A percentile compares a stretch with the other conserved stretches of the same genome.
These are phyloP conservation scores for Syrmaticus mikado DNA, from an alignment of 2,113 vertebrate species.

Conservation along the genomic window DNA sequence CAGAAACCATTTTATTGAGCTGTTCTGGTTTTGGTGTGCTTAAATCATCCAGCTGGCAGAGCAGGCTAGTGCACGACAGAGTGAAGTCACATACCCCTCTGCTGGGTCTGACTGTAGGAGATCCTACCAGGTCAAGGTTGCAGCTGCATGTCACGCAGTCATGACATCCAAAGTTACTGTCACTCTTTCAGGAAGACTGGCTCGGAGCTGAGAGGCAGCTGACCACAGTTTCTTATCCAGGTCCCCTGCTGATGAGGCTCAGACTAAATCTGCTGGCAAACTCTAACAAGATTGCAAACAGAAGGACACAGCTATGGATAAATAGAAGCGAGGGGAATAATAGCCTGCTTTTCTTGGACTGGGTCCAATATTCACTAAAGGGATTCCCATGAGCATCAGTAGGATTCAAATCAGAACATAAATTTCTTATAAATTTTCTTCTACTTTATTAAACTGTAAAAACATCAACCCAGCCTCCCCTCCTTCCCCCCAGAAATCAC, in stretches of 20 bases:
- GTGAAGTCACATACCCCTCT: background rate
- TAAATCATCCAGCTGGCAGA: conserved; percentile 1
- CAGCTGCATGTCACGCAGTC: background rate
- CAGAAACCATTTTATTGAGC: conserved; percentile 32
- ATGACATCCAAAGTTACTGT: background rate
- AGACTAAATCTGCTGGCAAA: background rate
- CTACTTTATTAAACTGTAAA: conserved; percentile 4
- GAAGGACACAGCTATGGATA: background rate
- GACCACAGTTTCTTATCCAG: background rate
- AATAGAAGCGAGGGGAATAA: conserved; percentile 19
- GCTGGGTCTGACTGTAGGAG: background rate
- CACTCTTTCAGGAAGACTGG: background rate
- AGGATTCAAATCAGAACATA: conserved; percentile 21
- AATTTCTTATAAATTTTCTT: conserved; percentile 26
- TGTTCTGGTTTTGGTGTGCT: conserved; percentile 14
- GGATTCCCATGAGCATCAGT: background rate
- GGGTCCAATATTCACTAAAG: background rate
- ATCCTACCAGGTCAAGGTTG: background rate
- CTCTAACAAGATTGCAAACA: background rate
- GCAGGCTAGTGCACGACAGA: background rate
- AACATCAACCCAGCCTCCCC: too few relatives aligned
- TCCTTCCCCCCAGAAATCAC: background rate
- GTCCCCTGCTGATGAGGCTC: background rate
- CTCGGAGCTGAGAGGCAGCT: background rate
- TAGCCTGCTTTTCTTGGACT: conserved; percentile 39